Conservation (phyloP, 2,113 vertebrate species). For the Prionailurus bengalensis region DNA sequence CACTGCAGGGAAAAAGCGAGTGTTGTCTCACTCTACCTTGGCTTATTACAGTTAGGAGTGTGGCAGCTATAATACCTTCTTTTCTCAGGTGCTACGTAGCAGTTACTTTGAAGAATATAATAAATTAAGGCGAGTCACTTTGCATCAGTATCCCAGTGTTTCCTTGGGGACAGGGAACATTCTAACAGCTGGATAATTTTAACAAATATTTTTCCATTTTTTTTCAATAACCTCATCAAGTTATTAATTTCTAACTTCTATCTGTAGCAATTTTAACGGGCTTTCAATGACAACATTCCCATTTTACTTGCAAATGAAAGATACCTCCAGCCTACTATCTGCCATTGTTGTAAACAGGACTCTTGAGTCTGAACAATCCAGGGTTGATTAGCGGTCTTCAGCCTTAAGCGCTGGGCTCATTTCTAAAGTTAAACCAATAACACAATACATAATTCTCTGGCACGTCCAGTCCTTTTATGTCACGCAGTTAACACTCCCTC, state of each 20-base stretch:
- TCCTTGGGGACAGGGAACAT: neutral
- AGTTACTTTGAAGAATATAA: conserved; percentile 37
- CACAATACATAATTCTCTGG: conserved; percentile 77
- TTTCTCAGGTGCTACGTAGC: conserved; percentile 36
- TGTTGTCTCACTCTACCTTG: neutral
- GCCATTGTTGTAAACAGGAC: conserved; percentile 62
- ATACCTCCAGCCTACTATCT: neutral
- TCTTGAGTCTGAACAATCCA: conserved; percentile 66
- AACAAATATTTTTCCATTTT: conserved; percentile 18
- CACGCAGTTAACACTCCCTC: conserved; percentile 37
- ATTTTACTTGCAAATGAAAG: conserved; percentile 53
- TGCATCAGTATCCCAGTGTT: neutral
- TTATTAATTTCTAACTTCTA: conserved; percentile 68
- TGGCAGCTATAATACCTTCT: neutral
- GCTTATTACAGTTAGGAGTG: neutral
- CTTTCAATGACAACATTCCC: conserved; percentile 63
- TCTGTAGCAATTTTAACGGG: conserved; percentile 1
- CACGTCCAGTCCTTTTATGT: conserved; percentile 58
- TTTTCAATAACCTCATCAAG: conserved; percentile 14
- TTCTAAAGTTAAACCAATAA: conserved; percentile 75
- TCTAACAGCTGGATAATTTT: conserved; percentile 15
- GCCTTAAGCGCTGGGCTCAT: conserved; percentile 52
- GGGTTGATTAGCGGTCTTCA: conserved; percentile 77
- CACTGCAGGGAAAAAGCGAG: neutral
- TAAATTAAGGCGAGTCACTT: neutral